Percentiles rank a stretch among this genome's conserved stretches.
Evolutionary conservation across 2,888 invertebrate genomes (phyloP).

Genomic region (Drosophila stalkeri): DNA sequence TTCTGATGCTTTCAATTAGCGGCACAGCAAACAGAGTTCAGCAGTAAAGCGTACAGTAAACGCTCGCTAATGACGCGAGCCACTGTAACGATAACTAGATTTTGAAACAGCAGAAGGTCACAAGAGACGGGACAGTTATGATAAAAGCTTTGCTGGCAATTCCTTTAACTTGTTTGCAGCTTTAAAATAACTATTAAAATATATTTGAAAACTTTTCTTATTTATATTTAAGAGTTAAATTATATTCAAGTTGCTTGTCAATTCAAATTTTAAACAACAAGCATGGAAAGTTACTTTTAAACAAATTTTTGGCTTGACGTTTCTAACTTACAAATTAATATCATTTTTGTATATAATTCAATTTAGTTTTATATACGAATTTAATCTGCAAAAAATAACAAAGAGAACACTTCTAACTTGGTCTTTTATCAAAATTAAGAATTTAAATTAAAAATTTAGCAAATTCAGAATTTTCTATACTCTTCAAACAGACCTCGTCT

Average conservation of each 20-base stretch:
- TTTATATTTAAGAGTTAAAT: background rate
- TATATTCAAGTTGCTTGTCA: background rate
- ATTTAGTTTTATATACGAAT: background rate
- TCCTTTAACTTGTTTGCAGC: background rate
- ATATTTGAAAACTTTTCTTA: background rate
- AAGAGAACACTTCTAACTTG: no score
- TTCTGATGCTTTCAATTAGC: conserved; percentile 64
- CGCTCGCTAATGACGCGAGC: conserved; percentile 1
- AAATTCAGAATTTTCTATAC: no score
- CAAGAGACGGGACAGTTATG: background rate
- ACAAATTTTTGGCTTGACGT: background rate
- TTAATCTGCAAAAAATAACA: no score
- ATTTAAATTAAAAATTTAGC: no score
- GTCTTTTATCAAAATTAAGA: no score
- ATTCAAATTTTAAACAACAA: background rate
- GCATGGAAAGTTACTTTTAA: background rate
- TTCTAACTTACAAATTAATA: background rate
- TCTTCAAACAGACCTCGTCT: background rate
- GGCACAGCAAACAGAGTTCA: conserved; percentile 29
- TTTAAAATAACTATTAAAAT: background rate
- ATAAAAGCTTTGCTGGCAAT: background rate
- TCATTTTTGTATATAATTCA: background rate
- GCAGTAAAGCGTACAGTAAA: conserved; percentile 16
- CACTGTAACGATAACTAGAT: background rate
- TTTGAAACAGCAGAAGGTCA: background rate